Evolutionary conservation across 1,140 invertebrate genomes (phyloP), one percentile per base, ranked within the genome.

Genomic region (Tribolium castaneum): DNA sequence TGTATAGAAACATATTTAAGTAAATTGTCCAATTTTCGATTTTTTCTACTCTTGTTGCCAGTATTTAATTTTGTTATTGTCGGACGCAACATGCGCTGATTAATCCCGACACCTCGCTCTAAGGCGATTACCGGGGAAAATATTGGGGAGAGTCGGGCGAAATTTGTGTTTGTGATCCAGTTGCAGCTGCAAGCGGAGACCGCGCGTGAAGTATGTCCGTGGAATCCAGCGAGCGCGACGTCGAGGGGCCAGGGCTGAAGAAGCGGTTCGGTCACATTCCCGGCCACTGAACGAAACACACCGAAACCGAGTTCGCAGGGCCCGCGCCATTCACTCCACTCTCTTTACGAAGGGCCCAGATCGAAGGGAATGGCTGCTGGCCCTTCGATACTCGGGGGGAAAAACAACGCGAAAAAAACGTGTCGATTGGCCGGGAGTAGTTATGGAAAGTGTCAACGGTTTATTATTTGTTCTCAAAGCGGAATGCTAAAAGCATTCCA

Each of bases 401-500:
- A 19, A 19, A 19, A 19, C 2, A 19, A 35, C 10, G 12, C 51
- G 73, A 25, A 80, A 83, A 81, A 80, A 81, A 62, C 75, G 75
- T 78, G 77, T 79, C 78, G 78, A 78, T 81, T 80, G 80, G 79
- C 14, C 51, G 45, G 70, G 70, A 59, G 78, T 78, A 77, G 77
- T 81, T 81, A 81, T 79, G 77, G 45, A 79, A 56, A 77, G 77
- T 79, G 77, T 78, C 74, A 79, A 76, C 59, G 77, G 74, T 78
- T 80, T 80, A 81, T 79, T 82, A 81, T 82, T 82, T 81, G 82
- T 76, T 77, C 77, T 80, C 50, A 70, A 73, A 75, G 79, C 76
- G 80, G 79, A 80, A 82, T 82, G 76, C 80, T 81, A 81, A 82
- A 82, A 79, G 80, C 81, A 82, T 82, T 82, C 81, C 74, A 71